Base-by-base conservation (phyloP, 2,113 vertebrate species). In the Syngnathus typhle region DNA sequence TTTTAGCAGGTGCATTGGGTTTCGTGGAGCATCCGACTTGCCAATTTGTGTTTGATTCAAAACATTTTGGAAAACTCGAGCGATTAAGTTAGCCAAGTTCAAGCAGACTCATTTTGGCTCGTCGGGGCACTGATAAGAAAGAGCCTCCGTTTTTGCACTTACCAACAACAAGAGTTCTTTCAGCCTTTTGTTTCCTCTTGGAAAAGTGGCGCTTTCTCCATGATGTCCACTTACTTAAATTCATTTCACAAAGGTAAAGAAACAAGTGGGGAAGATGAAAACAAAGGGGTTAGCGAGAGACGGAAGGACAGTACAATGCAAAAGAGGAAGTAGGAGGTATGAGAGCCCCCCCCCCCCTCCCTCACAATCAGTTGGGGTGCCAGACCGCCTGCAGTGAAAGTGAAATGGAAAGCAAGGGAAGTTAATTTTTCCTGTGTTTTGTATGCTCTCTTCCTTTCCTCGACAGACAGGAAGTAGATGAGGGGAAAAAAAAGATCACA, bases 171-270 rank as follows among this genome's bases (percentile, higher is more conserved):
- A 68, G 60, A 43, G 12, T 72, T 41, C 38, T 68, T 65, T 74
- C 64, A 37, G n/a, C 60, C 73, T 84, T 90, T 64, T 13, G 71
- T 61, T 83, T 87, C 67, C 74, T 85, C 71, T 70, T 88, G 71
- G 88, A 90, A 69, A 88, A 72, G 73, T 76, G 78, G 2, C 49
- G 81, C 68, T 83, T 90, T 70, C 86, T 84, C 89, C 87, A 89
- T 1, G 83, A 83, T 72, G 86, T 76, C 91, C 91, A 91, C 72
- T 86, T 90, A 65, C 82, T 88, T 21, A 91, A 77, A 82, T 85
- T 90, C 87, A 89, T 88, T 70, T 60, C 9, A 39, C 21, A 71
- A 67, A 54, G 23, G 1, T 6, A 73, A 73, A 79, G 46, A 37
- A 68, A 21, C 49, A 46, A 75, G 71, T 60, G 67, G 83, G 81